Percentiles rank a stretch among this genome's conserved stretches.
phyloP scores from a whole-genome alignment of 1,140 invertebrate genomes.

The Caenorhabditis inopinata region DNA sequence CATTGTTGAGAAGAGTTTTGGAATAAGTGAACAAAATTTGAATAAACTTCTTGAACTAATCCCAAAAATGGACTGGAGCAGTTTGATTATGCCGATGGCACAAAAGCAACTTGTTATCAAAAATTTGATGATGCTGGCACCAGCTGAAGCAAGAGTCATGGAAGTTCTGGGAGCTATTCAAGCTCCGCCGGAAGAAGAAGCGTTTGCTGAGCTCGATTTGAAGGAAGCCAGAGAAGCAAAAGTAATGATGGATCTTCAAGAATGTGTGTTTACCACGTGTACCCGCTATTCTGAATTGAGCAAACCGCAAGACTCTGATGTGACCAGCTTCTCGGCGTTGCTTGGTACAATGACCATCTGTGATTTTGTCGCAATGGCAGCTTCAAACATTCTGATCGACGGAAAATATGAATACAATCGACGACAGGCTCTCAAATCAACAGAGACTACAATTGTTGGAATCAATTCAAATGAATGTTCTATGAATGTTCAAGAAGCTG shows the following conservation, averaged over 20 bases:
- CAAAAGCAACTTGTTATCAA: background rate
- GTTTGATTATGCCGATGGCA: background rate
- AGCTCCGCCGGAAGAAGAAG: slow-evolving; percentile 8
- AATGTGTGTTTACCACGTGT: slow-evolving; percentile 9
- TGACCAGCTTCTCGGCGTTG: background rate
- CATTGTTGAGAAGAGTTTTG: slow-evolving; percentile 8
- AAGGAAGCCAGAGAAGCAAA: slow-evolving; percentile 14
- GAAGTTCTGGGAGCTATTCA: background rate
- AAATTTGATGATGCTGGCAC: background rate
- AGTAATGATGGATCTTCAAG: slow-evolving; percentile 23
- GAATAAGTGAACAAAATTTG: background rate
- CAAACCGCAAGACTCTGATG: background rate
- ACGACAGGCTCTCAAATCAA: background rate
- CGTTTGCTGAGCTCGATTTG: slow-evolving; percentile 6
- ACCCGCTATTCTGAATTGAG: background rate
- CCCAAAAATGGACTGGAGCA: slow-evolving; percentile 14
- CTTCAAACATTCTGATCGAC: background rate
- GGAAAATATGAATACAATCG: background rate
- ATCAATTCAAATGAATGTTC: background rate
- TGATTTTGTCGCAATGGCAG: slow-evolving; percentile 7
- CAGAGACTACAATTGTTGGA: background rate
- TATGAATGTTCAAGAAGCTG: background rate
- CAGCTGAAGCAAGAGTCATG: background rate
- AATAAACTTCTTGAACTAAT: background rate
- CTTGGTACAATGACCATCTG: slow-evolving; percentile 6